Base-by-base conservation (phyloP, 2,113 vertebrate genomes). In the Caloenas nicobarica region DNA sequence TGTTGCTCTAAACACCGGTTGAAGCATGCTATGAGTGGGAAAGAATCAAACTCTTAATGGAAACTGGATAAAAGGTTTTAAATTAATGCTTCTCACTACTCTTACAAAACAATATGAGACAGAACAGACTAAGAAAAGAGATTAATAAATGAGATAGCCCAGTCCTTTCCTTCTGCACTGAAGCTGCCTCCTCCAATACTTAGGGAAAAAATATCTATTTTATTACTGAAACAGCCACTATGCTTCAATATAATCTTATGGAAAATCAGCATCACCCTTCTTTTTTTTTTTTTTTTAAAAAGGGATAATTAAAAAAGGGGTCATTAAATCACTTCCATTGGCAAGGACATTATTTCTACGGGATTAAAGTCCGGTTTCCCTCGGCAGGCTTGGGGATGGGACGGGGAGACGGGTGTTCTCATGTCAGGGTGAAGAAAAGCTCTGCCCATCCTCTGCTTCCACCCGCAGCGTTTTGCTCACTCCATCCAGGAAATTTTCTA, bases 371-470 rank as follows among this genome's bases (percentile, higher is more conserved):
- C 40, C n/a, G 8, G 7, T 53, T 86, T 81, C 15, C 18, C 34
- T 5, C 24, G 2, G 0, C 8, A 5, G 2, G 2, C 42, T 48
- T 2, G 1, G 46, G 25, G 28, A 9, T 10, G 36, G 29, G 29
- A 33, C 16, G 6, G 57, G 33, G 48, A 50, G 13, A 23, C 10
- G 22, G 23, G 48, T 11, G 48, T 23, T 21, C 53, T 17, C 11
- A 1, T 1, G 11, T 11, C 40, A 57, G 60, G 42, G 44, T 38
- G 36, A 42, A 68, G 7, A n/a, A 57, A 70, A 84, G 15, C 68
- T 44, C 64, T 11, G 1, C n/a, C 72, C 33, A 31, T 33, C 13
- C 56, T 9, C 16, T 14, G 12, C 46, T 70, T 28, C 66, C 51
- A 38, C 26, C 26, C 28, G 29, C 26, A 50, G 66, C 7, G 11